Base-by-base conservation (phyloP, 92 coral and sea anemone species). In the Epizoanthus rinbou region DNA sequence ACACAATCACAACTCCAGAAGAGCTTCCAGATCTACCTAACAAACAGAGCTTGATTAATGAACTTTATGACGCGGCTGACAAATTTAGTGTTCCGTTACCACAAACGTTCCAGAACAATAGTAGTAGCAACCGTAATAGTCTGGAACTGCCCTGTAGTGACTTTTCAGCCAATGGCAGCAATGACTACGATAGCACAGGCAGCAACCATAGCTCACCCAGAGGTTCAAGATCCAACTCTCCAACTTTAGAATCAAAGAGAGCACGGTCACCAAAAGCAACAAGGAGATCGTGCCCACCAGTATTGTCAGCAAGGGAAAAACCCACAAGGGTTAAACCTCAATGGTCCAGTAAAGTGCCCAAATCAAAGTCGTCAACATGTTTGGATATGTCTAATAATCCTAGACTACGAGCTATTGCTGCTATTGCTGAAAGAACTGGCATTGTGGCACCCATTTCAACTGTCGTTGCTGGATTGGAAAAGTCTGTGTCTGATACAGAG, bases 11-110 rank as follows among this genome's bases (percentile, higher is more conserved):
- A 7, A 85, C 88, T 8, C 99, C 99, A 73, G 99, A 96, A 71
- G 99, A 96, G 57, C 84, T 94, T 2, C 99, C 99, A 9, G 96
- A 91, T n/a, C 91, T 96, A 19, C 99, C 99, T 14, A 88, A 96
- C 90, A 90, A 85, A 35, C 93, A 93, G 53, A 95, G 94, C 69
- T 84, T 96, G 39, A 80, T 90, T 37, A 82, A 94, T 33, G 99
- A 96, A 84, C 95, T 96, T 17, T 80, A 75, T 31, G 98, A 96
- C 16, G 85, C 92, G 19, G 80, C 89, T 5, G 92, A 92, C 19
- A 91, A 90, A 74, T 96, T 91, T 66, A 90, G 80, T 75, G 86
- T 93, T 63, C 86, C 89, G 14, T 54, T 84, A 25, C 89, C 84
- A 25, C 85, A 81, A 39, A 87, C 83, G 11, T 41, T 66, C 21